Percentiles rank a stretch among this genome's conserved stretches.
These are phyloP conservation scores for Sesamia inferens DNA, from an alignment of 2,888 invertebrate species.

Conservation along the genomic window DNA sequence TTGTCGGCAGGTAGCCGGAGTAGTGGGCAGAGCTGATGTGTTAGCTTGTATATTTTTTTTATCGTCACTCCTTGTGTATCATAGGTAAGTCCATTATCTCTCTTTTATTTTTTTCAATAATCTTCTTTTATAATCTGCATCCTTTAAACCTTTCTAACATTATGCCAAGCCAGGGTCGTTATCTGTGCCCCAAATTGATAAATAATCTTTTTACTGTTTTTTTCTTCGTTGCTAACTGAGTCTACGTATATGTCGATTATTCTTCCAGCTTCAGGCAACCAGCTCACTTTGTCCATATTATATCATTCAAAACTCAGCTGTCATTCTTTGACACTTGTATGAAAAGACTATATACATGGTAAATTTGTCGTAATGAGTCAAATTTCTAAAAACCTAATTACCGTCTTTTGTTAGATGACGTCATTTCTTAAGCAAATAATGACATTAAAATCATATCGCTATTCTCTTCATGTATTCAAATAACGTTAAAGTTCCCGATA, in stretches of 20 bases:
- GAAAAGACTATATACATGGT: not conserved
- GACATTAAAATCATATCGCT: not conserved
- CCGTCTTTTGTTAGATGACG: not conserved
- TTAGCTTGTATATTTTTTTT: constrained; percentile 96
- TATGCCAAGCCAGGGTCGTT: too few relatives aligned
- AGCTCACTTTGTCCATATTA: not conserved
- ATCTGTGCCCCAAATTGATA: not conserved
- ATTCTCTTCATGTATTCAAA: not conserved
- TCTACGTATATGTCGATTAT: not conserved
- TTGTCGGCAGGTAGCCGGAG: constrained; percentile 93
- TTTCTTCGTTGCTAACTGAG: not conserved
- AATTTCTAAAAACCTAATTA: too few relatives aligned
- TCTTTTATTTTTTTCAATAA: not conserved
- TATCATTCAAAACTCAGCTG: not conserved
- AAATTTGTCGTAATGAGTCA: not conserved
- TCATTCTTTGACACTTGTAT: not conserved
- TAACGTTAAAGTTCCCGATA: not conserved
- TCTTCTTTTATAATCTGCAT: not conserved
- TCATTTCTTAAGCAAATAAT: not conserved
- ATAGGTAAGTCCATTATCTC: constrained; percentile 91
- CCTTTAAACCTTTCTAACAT: too few relatives aligned
- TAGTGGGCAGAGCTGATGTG: constrained; percentile 96
- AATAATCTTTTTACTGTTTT: not conserved
- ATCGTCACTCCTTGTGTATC: constrained; percentile 94
- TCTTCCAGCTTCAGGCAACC: not conserved